Evolutionary conservation across 2,797 vertebrate species (phyloP).

Genomic region (Trachurus trachurus): DNA sequence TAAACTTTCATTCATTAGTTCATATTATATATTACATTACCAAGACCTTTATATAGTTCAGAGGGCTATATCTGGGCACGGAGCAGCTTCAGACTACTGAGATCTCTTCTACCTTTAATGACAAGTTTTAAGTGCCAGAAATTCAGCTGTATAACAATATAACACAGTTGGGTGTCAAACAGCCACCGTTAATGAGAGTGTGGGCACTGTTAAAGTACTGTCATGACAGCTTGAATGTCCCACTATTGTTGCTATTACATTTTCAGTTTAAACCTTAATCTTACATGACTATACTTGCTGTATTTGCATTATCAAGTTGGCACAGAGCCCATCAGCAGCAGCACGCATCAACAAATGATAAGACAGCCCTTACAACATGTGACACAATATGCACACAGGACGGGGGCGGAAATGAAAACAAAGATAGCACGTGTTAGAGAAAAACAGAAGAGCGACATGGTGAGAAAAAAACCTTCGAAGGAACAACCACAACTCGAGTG

Average conservation of each 20-base stretch:
- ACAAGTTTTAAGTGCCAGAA: neutral
- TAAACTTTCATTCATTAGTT: too few species aligned
- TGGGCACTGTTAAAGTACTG: neutral
- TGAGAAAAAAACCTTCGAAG: conserved; percentile 16
- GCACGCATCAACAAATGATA: conserved; percentile 10
- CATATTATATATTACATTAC: too few species aligned
- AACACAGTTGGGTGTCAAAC: neutral
- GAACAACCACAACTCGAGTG: conserved; percentile 15
- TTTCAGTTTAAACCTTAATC: neutral
- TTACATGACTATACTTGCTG: neutral
- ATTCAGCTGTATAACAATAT: neutral
- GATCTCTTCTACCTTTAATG: too few species aligned
- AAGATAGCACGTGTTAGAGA: neutral
- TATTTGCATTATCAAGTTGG: neutral
- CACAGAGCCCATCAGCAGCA: neutral
- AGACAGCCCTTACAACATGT: neutral
- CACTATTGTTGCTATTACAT: neutral
- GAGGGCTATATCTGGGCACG: neutral
- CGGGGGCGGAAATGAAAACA: neutral
- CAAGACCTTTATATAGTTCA: neutral
- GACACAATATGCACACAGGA: neutral
- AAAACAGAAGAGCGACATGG: neutral
- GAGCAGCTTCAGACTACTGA: neutral
- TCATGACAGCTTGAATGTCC: neutral
- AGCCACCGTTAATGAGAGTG: neutral